Conservation (phyloP, 2,797 vertebrate species). For the Tokudaia muenninki region DNA sequence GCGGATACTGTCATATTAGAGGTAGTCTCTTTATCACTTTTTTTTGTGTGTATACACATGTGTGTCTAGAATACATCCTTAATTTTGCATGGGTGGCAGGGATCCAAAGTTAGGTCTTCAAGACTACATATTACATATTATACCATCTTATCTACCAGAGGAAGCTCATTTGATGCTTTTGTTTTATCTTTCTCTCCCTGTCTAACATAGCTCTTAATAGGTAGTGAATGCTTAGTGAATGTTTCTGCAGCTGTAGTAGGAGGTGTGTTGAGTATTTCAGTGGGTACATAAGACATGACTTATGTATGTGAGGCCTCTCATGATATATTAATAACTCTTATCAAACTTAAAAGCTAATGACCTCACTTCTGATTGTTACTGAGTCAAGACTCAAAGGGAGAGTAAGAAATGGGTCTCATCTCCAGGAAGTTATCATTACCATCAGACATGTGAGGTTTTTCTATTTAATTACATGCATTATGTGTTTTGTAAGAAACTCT, state of each 20-base stretch:
- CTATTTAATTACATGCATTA: not conserved
- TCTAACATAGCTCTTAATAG: not conserved
- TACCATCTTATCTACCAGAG: not conserved
- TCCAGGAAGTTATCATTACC: not conserved
- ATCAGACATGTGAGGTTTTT: not conserved
- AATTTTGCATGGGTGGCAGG: not conserved
- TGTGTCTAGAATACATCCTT: not conserved
- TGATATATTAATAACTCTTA: not conserved
- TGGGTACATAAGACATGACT: not conserved
- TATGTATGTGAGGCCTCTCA: not conserved
- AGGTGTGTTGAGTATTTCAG: not conserved
- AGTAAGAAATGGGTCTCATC: not conserved
- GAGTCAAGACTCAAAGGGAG: not conserved
- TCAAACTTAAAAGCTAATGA: slow-evolving; percentile 8
- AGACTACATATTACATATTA: not conserved
- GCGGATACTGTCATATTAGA: not conserved
- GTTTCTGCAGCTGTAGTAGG: not conserved
- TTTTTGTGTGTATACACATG: not conserved
- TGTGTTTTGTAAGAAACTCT: not conserved
- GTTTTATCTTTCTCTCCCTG: not conserved
- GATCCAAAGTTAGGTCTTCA: not conserved
- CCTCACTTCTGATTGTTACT: not conserved
- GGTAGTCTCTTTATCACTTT: no score
- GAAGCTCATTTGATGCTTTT: slow-evolving; percentile 6
- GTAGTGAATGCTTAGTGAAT: not conserved